These are phyloP conservation scores for Anticlea derivata DNA, from an alignment of 2,888 invertebrate species.

Conservation along the genomic window DNA sequence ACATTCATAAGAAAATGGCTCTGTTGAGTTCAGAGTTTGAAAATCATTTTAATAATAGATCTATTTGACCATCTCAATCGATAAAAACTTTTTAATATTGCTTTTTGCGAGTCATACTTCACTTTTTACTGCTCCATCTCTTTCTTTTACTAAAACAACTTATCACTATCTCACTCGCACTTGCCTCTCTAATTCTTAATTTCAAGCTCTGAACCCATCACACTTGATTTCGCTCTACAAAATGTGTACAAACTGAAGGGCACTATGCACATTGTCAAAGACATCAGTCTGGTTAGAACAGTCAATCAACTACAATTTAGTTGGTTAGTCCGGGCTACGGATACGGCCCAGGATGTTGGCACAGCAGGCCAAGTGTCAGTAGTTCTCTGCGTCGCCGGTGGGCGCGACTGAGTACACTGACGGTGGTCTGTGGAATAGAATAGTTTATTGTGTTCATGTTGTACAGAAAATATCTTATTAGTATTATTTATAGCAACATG, in stretches of 20 bases:
- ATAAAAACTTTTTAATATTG: not conserved
- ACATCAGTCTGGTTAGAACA: constrained; percentile 33
- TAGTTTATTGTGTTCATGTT: no score
- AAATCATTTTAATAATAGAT: not conserved
- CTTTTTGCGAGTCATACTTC: no score
- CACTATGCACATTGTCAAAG: constrained; percentile 31
- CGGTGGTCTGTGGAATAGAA: constrained; percentile 65
- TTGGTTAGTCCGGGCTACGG: constrained; percentile 38
- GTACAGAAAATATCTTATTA: no score
- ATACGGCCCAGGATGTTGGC: constrained; percentile 54
- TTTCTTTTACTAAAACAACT: no score
- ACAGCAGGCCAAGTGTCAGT: constrained; percentile 68
- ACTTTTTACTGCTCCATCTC: no score
- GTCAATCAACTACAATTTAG: constrained; percentile 31
- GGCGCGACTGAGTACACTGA: constrained; percentile 77
- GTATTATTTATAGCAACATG: no score
- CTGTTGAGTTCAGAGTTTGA: constrained; percentile 14
- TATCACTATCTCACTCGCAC: not conserved
- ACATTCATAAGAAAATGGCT: constrained; percentile 9
- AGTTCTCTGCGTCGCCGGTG: constrained; percentile 67
- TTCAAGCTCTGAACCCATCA: constrained; percentile 19
- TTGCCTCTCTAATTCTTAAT: not conserved
- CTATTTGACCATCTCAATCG: not conserved
- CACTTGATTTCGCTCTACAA: constrained; percentile 21
- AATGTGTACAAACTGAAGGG: constrained; percentile 27